These are phyloP conservation scores for Erythrocebus patas DNA, from an alignment of 2,113 vertebrate species.

Conservation along the genomic window DNA sequence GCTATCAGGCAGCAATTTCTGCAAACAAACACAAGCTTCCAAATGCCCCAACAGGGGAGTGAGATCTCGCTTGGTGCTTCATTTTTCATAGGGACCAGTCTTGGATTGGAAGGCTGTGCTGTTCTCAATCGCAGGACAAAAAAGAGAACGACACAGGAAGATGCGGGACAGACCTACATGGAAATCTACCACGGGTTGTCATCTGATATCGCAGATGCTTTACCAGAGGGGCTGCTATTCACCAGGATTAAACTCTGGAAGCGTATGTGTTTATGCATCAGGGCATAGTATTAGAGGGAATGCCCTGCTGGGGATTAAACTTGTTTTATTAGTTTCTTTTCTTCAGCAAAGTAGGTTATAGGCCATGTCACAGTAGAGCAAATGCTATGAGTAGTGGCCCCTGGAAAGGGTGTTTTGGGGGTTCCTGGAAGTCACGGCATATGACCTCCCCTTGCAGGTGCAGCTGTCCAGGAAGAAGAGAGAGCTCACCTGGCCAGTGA, in stretches of 20 bases:
- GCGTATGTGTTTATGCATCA: neutral
- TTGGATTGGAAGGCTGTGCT: neutral
- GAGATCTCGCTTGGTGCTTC: neutral
- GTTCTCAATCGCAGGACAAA: neutral
- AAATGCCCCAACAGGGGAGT: neutral
- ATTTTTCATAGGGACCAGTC: neutral
- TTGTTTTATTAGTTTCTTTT: neutral
- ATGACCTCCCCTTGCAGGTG: neutral
- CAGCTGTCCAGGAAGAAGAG: neutral
- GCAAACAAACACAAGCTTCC: neutral
- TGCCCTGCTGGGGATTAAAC: neutral
- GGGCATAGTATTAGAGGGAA: neutral
- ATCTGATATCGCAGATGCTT: neutral
- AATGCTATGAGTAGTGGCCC: neutral
- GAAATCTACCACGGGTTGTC: neutral
- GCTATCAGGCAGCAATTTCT: neutral
- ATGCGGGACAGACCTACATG: neutral
- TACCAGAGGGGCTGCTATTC: neutral
- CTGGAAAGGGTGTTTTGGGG: neutral
- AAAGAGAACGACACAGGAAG: neutral
- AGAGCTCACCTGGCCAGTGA: neutral
- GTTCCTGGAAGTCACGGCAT: rapidly evolving
- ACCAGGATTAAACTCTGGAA: neutral
- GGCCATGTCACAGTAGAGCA: neutral
- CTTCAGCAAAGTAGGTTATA: neutral